Evolutionary conservation across 1,140 invertebrate species (phyloP), one percentile per base, ranked within the genome.

Genomic region (Drosophila arawakana): DNA sequence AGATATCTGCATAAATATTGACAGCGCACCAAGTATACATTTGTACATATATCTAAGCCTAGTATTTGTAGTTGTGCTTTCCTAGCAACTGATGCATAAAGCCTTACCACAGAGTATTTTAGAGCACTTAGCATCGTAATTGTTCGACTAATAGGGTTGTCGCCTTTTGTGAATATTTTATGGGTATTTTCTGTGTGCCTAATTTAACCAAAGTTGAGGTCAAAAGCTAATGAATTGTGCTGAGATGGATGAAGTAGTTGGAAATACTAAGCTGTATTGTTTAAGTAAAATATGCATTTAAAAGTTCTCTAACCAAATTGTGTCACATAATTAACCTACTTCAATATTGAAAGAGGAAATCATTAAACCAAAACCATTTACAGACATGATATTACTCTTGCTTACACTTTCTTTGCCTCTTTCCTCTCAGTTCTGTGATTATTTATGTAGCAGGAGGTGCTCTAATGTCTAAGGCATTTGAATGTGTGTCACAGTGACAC

Each of bases 151-250:
- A 11, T 49, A 54, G 35, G 13, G 1, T 41, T 47, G 35, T 71
- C 55, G 60, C 62, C 39, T 66, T 76, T 83, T 70, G 80, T 83
- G 70, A 55, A 83, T 83, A 70, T 76, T 79, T 76, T 49, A 83
- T 83, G 66, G 60, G 49, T 59, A 41, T 62, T 67, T 78, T 67
- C 60, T 43, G 68, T 57, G 44, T 81, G 76, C 46, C 44, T 61
- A 46, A 58, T 74, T 62, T 44, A 8, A 25, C 15, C 44, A 61
- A 44, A 59, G 39, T 44, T 55, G 76, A 75, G 71, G 71, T 71
- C 63, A 60, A 55, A 71, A 79, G 76, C 67, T 79, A 82, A 82
- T 83, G 71, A 76, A 82, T 83, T 83, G 74, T 41, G 67, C 49
- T 74, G 69, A 67, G 47, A 82, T 77, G 39, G 15, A 54, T 70